Base-by-base conservation (phyloP, 2,113 vertebrate species). In the Todiramphus saurophagus region DNA sequence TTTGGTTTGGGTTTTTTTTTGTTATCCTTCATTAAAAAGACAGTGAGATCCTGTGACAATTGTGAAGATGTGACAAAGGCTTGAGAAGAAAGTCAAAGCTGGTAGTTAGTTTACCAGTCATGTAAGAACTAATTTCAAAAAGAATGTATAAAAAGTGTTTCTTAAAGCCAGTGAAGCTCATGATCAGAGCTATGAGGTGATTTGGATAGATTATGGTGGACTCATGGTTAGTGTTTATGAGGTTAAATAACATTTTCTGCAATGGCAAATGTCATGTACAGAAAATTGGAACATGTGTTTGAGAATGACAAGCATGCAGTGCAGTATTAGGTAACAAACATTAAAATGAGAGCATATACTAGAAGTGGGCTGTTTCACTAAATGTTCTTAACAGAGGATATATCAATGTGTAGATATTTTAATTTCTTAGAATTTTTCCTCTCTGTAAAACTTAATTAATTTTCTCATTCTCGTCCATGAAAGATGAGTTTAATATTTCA, bases 401-500 rank as follows among this genome's bases (percentile, higher is more conserved):
- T 62, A 74, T 31, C 44, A 55, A 35, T 89, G 87, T 50, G 24
- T 28, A 77, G 39, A 35, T 63, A 16, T 83, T 82, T 77, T 81
- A 3, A 81, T 77, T 93, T 89, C 69, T 86, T 74, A 28, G 21
- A 69, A 39, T 46, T 79, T 62, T 91, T 93, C 50, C 50, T 87
- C 30, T 83, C 91, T 60, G 53, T 87, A 93, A 87, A 91, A 67
- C n/a, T 89, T 31, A 87, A 21, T 83, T 91, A 46, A 66, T 25
- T 81, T 81, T 78, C 59, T 87, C 41, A 74, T 89, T 89, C 83
- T 79, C 31, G 41, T 62, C 62, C 3, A 4, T 91, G 76, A 91
- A 74, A 94, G 55, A 93, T 69, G 18, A 92, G 41, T 89, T 94
- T 83, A 94, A 89, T 91, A 93, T 91, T 94, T 95, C 64, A 83